phyloP scores from a whole-genome alignment of 2,888 invertebrate genomes.

The Eurois occulta region DNA sequence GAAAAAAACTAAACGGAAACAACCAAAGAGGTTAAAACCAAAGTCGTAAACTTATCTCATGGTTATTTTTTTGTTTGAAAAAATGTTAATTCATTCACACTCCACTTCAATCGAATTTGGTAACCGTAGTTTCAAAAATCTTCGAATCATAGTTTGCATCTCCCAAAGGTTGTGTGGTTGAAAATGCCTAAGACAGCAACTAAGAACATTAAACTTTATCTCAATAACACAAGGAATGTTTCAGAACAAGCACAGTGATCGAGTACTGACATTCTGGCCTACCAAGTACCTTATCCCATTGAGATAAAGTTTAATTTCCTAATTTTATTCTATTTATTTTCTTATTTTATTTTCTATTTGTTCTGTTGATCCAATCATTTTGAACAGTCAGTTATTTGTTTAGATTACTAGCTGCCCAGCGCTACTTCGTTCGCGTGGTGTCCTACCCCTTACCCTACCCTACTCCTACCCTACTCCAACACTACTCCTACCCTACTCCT shows the following conservation, averaged over 20 bases:
- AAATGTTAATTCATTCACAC: conserved; percentile 16
- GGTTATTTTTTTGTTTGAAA: conserved; percentile 7
- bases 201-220: background rate
- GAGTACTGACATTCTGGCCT: background rate
- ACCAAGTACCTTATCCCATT: background rate
- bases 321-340: too few relatives aligned
- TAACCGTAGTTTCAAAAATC: conserved; percentile 4
- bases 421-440: too few relatives aligned
- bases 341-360: too few relatives aligned
- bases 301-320: background rate
- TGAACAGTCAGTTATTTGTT: too few relatives aligned
- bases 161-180: background rate
- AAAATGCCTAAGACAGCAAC: background rate
- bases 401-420: too few relatives aligned
- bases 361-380: background rate
- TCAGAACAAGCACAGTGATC: background rate
- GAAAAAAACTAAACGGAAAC: conserved; percentile 75
- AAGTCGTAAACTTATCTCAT: conserved; percentile 57
- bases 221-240: background rate
- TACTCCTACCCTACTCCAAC: too few relatives aligned
- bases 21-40: conserved; percentile 78
- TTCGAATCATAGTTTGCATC: background rate
- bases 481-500: too few relatives aligned
- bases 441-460: too few relatives aligned
- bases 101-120: conserved; percentile 18